These are phyloP conservation scores for Puffinus mauretanicus DNA, from an alignment of 2,113 vertebrate genomes.

Conservation along the genomic window DNA sequence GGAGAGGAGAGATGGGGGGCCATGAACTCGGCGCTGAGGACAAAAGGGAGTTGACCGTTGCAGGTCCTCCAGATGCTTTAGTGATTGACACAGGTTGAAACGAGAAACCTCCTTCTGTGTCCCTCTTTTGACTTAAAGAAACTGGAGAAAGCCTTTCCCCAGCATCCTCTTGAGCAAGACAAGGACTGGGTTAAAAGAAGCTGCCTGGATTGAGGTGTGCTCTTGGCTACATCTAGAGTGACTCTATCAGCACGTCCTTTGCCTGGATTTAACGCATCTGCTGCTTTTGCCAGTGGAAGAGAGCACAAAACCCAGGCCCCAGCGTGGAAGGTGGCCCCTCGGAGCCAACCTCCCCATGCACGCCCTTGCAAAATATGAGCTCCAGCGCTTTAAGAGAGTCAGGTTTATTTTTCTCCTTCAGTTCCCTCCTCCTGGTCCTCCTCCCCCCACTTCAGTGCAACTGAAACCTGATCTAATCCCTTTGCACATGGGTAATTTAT, in stretches of 20 bases:
- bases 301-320: background rate
- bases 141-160: background rate
- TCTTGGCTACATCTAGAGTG: background rate
- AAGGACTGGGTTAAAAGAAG: background rate
- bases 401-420: conserved; percentile 53
- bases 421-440: conserved; percentile 26
- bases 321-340: background rate
- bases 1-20: conserved; percentile 2
- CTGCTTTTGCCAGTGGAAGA: background rate
- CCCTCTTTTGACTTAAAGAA: background rate
- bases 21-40: background rate
- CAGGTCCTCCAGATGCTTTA: background rate
- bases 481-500: conserved; percentile 86
- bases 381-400: conserved; percentile 75
- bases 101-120: background rate
- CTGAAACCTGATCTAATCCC: conserved; percentile 86
- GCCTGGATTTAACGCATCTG: background rate
- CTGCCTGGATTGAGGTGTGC: background rate
- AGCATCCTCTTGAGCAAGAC: background rate
- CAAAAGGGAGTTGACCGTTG: background rate
- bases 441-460: conserved; percentile 61
- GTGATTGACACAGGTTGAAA: background rate
- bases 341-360: background rate
- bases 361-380: conserved; percentile 40
- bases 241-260: background rate